Evolutionary conservation across 1,140 invertebrate species (phyloP), one percentile per base, ranked within the genome.

Genomic region (Lamellibrachia luymesi): DNA sequence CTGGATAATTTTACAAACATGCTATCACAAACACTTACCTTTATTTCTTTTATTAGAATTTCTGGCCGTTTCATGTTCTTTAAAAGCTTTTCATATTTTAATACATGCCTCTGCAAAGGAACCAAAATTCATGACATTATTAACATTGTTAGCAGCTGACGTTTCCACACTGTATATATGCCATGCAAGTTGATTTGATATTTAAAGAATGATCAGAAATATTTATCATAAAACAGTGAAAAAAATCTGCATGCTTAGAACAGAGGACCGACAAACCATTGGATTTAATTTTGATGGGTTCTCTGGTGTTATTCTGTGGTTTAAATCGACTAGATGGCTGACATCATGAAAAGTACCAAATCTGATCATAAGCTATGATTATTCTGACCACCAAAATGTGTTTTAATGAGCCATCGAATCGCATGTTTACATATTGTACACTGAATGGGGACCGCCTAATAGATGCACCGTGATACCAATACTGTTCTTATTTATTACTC

Each of bases 1-100:
- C 8, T 92, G n/a, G 38, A 38, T 80, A 22, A 80, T 80, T 80
- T 80, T 80, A 80, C 17, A 92, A 10, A 56, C 27, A 91, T 52
- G 52, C 27, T 13, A 50, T 17, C 50, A 51, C 92, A 50, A 49
- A 50, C 50, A 92, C 95, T 96, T 95, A 98, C 97, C 96, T 98
- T 98, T 92, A 98, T 96, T 96, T 98, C 98, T 95, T 98, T 98
- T 51, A 98, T 95, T n/a, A 98, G 97, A n/a, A 98, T 97, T 95
- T 98, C 98, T 93, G 97, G 97, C 94, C 97, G 96, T 93, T 97
- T 97, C 90, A 97, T 97, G 94, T 97, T 97, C 89, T 97, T 97
- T 93, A 98, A 96, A 92, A 98, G 96, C 94, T 97, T 97, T 93
- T 97, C 97, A 95, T 98, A 98, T 95, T 98, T 98, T 96, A 97